A percentile compares a stretch with the other conserved stretches of the same genome.
Conservation (phyloP, 2,113 vertebrate species). For the Ammodytes dubius region DNA sequence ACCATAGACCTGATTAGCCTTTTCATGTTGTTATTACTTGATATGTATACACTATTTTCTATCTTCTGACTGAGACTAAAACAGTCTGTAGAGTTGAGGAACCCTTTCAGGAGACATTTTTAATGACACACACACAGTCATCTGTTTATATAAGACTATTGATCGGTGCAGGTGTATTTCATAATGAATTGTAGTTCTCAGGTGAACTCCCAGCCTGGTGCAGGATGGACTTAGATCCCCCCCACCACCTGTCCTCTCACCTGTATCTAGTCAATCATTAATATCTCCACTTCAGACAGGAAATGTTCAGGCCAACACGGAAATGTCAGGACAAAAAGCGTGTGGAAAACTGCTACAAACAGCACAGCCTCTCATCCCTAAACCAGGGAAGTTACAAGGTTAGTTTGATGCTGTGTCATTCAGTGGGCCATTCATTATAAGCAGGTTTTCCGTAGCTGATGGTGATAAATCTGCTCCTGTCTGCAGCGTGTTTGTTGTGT, state of each 20-base stretch:
- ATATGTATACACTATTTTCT: too few relatives aligned
- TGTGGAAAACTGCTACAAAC: neutral
- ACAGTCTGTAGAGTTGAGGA: neutral
- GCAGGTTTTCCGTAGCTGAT: too few relatives aligned
- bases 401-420: neutral
- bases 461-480: neutral
- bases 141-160: neutral
- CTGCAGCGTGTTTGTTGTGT: neutral
- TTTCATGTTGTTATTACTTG: too few relatives aligned
- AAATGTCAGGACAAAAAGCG: slow-evolving; percentile 15
- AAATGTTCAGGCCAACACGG: slow-evolving; percentile 28
- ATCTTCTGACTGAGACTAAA: neutral
- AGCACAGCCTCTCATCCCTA: neutral
- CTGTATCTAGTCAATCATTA: slow-evolving; percentile 82
- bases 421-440: neutral
- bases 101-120: neutral
- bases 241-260: slow-evolving; percentile 58
- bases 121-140: neutral
- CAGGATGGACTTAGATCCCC: slow-evolving; percentile 77
- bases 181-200: neutral
- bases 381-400: neutral
- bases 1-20: too few relatives aligned
- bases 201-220: neutral
- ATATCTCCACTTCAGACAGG: slow-evolving; percentile 55
- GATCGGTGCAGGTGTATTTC: neutral